Evolutionary conservation across 1,140 invertebrate species (phyloP), one percentile per base, ranked within the genome.

Genomic region (Trachymyrmex septentrionalis): DNA sequence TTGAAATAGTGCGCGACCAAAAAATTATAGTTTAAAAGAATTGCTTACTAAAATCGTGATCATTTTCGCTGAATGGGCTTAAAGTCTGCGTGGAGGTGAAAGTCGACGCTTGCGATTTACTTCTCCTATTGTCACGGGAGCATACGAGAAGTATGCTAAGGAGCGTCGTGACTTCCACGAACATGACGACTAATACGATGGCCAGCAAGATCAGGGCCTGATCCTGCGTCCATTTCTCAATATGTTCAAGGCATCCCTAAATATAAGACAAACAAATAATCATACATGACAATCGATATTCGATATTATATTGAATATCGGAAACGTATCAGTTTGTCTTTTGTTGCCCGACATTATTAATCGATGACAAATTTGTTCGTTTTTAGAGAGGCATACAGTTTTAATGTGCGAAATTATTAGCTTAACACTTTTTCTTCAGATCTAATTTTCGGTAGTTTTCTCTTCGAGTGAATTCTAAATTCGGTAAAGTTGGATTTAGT

Each of bases 171-270:
- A 98, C 96, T 95, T 98, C 97, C 44, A 97, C 95, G 12, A 97
- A 89, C 4, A 97, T 96, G 14, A 97, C 92, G 0, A 96, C 93
- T 34, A 98, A 94, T 6, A 97, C 96, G 38, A 96, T 96, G 3
- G 96, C 94, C 53, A 98, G 95, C 85, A 98, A 96, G 61, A 97
- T 95, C 14, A 97, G 93, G 55, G 97, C 97, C 90, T 98, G 97
- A 53, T 97, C 96, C 64, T 97, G 96, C 82, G 97, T 97, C 97
- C 98, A 98, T 78, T 96, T 95, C 94, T 98, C 97, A 34, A 98
- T 94, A 93, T 96, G 96, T 24, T 95, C 94, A 5, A 97, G 92
- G 87, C 98, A 98, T 19, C 97, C 97, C 96, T 98, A 92, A 24
- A 67, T 69, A 4, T 19, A 44, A 27, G 81, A 30, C 12, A 21